A percentile compares a stretch with the other conserved stretches of the same genome.
Conservation (phyloP, 2,888 invertebrate genomes). For the Lepidochrysops patricia region DNA sequence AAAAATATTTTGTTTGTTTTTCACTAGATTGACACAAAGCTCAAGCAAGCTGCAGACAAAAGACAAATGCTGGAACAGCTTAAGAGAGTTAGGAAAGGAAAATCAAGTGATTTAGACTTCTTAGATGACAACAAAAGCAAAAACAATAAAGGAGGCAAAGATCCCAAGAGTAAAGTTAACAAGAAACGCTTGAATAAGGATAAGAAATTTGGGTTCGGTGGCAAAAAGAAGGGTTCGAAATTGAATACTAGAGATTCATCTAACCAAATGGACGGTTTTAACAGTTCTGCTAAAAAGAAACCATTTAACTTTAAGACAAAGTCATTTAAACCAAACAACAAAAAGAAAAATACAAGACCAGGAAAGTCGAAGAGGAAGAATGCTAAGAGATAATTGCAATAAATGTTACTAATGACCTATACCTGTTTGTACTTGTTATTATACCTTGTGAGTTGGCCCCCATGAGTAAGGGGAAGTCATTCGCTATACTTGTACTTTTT, state of each 20-base stretch:
- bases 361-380: constrained; percentile 72
- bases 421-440: too few species aligned
- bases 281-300: constrained; percentile 55
- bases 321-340: constrained; percentile 50
- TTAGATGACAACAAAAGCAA: constrained; percentile 77
- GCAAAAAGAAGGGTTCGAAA: constrained; percentile 93
- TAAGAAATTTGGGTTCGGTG: constrained; percentile 94
- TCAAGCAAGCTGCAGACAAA: constrained; percentile 92
- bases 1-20: not conserved
- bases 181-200: constrained; percentile 80
- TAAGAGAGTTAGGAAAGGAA: constrained; percentile 93
- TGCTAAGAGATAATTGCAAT: constrained; percentile 42
- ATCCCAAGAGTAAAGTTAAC: constrained; percentile 47
- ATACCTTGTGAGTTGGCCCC: not conserved
- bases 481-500: too few species aligned
- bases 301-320: constrained; percentile 56
- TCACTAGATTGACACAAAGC: constrained; percentile 83
- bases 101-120: constrained; percentile 85
- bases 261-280: constrained; percentile 77
- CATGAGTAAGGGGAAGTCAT: too few species aligned
- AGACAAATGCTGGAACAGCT: constrained; percentile 93
- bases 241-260: constrained; percentile 88
- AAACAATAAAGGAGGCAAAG: constrained; percentile 33
- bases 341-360: constrained; percentile 63
- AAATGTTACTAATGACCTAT: not conserved